A percentile compares a stretch with the other conserved stretches of the same genome.
Evolutionary conservation across 2,888 invertebrate genomes (phyloP).

Genomic region (Salpingus planirostris): DNA sequence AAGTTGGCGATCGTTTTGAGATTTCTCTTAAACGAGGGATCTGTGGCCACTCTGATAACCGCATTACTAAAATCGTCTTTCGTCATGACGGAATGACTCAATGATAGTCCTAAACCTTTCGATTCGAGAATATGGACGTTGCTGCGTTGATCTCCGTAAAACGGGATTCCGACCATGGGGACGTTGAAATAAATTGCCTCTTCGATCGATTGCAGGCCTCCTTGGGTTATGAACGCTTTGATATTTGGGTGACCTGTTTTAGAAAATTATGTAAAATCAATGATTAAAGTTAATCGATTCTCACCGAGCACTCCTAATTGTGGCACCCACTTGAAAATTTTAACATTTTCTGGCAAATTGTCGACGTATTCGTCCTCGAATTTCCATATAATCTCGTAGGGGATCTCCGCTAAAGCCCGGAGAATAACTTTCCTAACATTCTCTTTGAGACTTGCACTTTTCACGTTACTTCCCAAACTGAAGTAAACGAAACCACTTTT

Average conservation of each 20-base stretch:
- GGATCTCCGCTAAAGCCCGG: conserved; percentile 9
- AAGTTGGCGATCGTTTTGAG: too few relatives aligned
- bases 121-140: conserved; percentile 25
- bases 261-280: conserved; percentile 1
- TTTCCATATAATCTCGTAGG: conserved; percentile 15
- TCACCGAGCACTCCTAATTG: conserved; percentile 7
- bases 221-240: conserved; percentile 42
- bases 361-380: conserved; percentile 10
- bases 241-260: conserved; percentile 35
- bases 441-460: conserved; percentile 7
- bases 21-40: conserved; percentile 24
- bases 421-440: conserved; percentile 5
- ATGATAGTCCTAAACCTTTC: conserved; percentile 30
- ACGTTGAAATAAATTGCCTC: conserved; percentile 39
- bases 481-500: conserved; percentile 15
- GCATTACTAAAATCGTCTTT: conserved; percentile 21
- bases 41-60: conserved; percentile 25
- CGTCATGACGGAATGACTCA: conserved; percentile 29
- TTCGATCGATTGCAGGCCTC: conserved; percentile 41
- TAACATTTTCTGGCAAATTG: conserved; percentile 10
- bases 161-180: conserved; percentile 40
- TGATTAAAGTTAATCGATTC: neutral
- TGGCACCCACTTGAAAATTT: conserved; percentile 13
- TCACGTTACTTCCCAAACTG: conserved; percentile 16
- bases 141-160: conserved; percentile 39